Percentiles rank a stretch among this genome's conserved stretches.
These are phyloP conservation scores for Tuta absoluta DNA, from an alignment of 2,888 invertebrate species.

Conservation along the genomic window DNA sequence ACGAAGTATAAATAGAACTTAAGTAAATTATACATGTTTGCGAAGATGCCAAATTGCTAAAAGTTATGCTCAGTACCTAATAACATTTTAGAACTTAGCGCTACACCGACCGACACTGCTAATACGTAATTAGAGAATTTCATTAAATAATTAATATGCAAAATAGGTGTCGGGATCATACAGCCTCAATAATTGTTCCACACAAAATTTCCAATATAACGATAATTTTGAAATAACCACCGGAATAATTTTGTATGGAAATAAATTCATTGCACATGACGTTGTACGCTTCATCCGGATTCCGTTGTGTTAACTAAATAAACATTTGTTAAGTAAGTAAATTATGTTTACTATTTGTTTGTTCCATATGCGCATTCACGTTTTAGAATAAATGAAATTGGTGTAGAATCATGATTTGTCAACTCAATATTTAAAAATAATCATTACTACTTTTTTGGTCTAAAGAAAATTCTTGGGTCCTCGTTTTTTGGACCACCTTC, in stretches of 20 bases:
- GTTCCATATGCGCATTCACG: background rate
- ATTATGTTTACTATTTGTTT: background rate
- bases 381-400: background rate
- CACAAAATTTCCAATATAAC: background rate
- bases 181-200: background rate
- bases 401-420: too few species aligned
- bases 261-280: constrained; percentile 8
- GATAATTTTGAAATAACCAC: background rate
- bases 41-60: too few species aligned
- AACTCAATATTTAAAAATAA: too few species aligned
- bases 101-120: too few species aligned
- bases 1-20: too few species aligned
- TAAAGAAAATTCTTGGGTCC: too few species aligned
- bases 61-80: too few species aligned
- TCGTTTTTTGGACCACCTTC: too few species aligned
- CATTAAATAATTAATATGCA: constrained; percentile 9
- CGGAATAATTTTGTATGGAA: background rate
- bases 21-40: too few species aligned
- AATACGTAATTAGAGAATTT: background rate
- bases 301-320: background rate
- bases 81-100: too few species aligned
- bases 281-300: background rate
- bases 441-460: too few species aligned
- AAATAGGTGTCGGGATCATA: constrained; percentile 13
- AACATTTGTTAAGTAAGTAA: constrained; percentile 2